Percentiles rank a stretch among this genome's conserved stretches.
phyloP scores from a whole-genome alignment of 2,797 vertebrate genomes.

The Scolopax rusticola region DNA sequence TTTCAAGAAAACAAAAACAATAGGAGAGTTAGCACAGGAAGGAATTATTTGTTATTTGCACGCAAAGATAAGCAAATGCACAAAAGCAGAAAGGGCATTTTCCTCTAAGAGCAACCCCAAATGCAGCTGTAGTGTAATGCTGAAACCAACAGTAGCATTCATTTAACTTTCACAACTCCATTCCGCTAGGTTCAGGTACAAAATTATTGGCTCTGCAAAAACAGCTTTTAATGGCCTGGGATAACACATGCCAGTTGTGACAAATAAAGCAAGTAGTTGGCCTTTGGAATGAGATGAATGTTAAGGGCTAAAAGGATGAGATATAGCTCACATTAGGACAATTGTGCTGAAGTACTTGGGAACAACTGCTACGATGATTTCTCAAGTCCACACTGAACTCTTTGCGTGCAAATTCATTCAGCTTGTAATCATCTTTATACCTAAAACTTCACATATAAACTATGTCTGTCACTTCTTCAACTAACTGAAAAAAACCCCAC shows the following conservation, averaged over 20 bases:
- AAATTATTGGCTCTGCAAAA: neutral
- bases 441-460: neutral
- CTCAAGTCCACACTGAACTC: neutral
- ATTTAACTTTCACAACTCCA: too few relatives aligned
- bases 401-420: neutral
- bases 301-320: neutral
- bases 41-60: neutral
- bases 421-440: neutral
- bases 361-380: neutral
- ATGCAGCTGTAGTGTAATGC: neutral
- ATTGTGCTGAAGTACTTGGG: accelerated
- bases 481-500: neutral
- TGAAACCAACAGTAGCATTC: neutral
- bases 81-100: neutral
- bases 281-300: neutral
- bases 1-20: neutral
- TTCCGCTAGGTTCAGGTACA: neutral
- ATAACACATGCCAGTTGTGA: neutral
- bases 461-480: neutral
- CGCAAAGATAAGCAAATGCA: neutral
- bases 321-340: accelerated
- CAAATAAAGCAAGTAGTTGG: neutral
- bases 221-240: accelerated
- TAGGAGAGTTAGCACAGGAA: neutral
- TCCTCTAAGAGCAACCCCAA: neutral